Evolutionary conservation across 2,888 invertebrate genomes (phyloP), one percentile per base, ranked within the genome.

Genomic region (Scaptomyza flava): DNA sequence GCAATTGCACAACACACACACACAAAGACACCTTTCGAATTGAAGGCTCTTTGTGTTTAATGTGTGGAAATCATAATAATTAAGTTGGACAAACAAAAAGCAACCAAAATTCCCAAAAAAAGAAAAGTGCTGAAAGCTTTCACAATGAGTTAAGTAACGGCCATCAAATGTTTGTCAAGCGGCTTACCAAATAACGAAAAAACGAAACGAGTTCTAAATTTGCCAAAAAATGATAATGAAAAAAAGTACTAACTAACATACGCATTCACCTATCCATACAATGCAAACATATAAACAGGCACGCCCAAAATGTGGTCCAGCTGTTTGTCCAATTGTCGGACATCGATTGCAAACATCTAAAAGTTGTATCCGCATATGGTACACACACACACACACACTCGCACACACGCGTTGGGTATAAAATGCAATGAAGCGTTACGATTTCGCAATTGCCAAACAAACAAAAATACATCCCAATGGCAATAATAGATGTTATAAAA

Each of bases 11-110:
- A 77, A 74, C 20, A 46, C 20, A 46, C 45, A 52, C 36, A 51
- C 53, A 53, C 54, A 77, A 66, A 87, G 71, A 68, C 88, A 79
- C 88, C 88, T 82, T 88, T 82, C 86, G 68, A 88, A 86, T 88
- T 82, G 82, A 82, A 70, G 70, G 66, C 63, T 68, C 57, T 27
- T n/a, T 34, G 33, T 31, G 31, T 27, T 27, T 27, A 27, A 27
- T 78, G 75, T 88, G 83, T 77, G 88, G 88, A 79, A 82, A 82
- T 87, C 77, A 83, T 87, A 77, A 88, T 82, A 83, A 82, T 85
- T 88, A 69, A 79, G 63, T 63, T 73, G 67, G 64, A 65, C 67
- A 72, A 81, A 87, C 79, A 87, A 69, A 59, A 33, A 59, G 8
- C 12, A 48, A 48, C 33, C 33, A 31, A 48, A 33, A n/a, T 23